Base-by-base conservation (phyloP, 2,797 vertebrate species). In the Pogonophryne albipinna region DNA sequence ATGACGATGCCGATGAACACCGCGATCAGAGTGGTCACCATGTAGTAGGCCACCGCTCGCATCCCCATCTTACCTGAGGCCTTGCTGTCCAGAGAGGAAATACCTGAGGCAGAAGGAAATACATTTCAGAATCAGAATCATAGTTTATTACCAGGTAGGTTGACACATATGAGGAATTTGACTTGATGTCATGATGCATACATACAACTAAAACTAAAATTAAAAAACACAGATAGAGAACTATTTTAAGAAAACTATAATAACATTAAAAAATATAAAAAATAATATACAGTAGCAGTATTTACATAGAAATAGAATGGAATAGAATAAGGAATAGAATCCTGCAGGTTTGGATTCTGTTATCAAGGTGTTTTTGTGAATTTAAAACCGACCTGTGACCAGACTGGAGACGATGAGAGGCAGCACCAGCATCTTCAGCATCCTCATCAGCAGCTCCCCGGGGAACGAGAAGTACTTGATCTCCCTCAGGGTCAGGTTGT, bases 381-480 rank as follows among this genome's bases (percentile, higher is more conserved):
- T n/a, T n/a, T n/a, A n/a, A n/a, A n/a, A 64, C 73, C 86, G 83
- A 99, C 98, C 98, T 95, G 98, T 98, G 85, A 99, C 96, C 69
- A 99, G 93, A 88, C 98, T 99, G 83, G 98, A 99, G 78, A 99
- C 92, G 10, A 99, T 98, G 50, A 99, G 97, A 0, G 98, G 98
- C 49, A 99, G 92, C 66, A 99, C 98, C 80, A 99, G 75, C 98
- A 99, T 99, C 93, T 98, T 96, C 11, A 99, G 89, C 97, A 99
- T 98, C 47, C 98, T 96, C 98, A 99, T 99, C 23, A 99, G 95
- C 19, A 99, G 94, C 89, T 99, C 98, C 0, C 98, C 98, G 0
- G 98, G 98, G 82, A 99, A 99, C 57, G 97, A 95, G 80, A 99
- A 98, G 75, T 99, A 99, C 87, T 97, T 99, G 85, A 99, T 96